Conservation (phyloP, 2,797 vertebrate genomes). For the Luscinia luscinia region DNA sequence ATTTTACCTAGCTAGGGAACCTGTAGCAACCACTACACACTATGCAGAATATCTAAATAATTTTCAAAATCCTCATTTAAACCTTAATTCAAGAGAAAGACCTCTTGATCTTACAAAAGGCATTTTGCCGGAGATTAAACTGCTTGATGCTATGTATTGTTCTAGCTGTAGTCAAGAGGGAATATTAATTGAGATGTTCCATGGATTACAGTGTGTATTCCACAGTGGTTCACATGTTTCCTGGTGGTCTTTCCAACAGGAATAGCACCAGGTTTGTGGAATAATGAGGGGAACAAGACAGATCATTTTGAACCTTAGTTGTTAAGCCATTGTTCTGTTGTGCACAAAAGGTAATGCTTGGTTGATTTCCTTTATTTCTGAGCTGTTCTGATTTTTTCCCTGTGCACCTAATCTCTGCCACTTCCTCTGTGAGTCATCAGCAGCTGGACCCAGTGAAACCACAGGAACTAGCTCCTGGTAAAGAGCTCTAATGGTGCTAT, state of each 20-base stretch:
- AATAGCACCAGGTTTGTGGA: conserved; percentile 74
- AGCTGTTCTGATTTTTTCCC: conserved; percentile 77
- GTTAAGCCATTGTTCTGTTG: conserved; percentile 91
- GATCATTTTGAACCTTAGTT: conserved; percentile 90
- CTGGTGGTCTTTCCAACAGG: conserved; percentile 94
- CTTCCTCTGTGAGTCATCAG: conserved; percentile 88
- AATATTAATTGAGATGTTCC: conserved; percentile 95
- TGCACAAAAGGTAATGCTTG: conserved; percentile 96
- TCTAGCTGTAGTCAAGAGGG: conserved; percentile 88
- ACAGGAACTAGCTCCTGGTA: conserved; percentile 85
- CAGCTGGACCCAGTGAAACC: conserved; percentile 86
- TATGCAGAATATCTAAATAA: conserved; percentile 74
- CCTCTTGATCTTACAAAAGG: conserved; percentile 82
- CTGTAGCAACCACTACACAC: conserved; percentile 46
- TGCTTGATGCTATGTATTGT: conserved; percentile 93
- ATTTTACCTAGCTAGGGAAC: conserved; percentile 65
- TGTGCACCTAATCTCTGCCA: conserved; percentile 81
- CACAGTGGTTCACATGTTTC: conserved; percentile 88
- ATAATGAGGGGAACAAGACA: conserved; percentile 85
- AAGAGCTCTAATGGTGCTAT: conserved; percentile 90
- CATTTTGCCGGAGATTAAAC: conserved; percentile 95
- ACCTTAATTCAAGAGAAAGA: conserved; percentile 77
- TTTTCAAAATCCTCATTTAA: conserved; percentile 80
- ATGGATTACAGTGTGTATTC: conserved; percentile 88
- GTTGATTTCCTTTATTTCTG: conserved; percentile 92